Evolutionary conservation across 2,888 invertebrate species (phyloP), one percentile per base, ranked within the genome.

Genomic region (Phragmatobia fuliginosa): DNA sequence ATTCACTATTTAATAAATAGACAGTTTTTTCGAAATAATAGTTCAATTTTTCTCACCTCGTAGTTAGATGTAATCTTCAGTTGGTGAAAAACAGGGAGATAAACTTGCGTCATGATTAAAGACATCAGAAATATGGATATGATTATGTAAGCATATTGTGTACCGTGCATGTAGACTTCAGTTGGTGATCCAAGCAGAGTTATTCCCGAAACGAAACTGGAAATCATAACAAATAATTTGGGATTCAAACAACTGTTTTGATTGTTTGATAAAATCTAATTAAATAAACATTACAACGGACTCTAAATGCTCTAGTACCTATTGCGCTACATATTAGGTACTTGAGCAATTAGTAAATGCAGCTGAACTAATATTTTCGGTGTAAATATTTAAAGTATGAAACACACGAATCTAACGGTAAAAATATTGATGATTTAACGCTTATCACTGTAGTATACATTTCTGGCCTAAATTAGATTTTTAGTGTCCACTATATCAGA

Each of bases 141-240:
- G 18, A 96, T 91, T 16, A 97, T 96, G 84, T 96, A 97, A 2
- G 96, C 92, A 85, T 98, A 98, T 84, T 97, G 97, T 7, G 97
- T 97, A 4, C 98, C 98, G 83, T 97, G 97, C 80, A 97, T 97
- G 85, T 98, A 98, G 21, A 98, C 96, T 89, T 98, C 98, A 0
- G 97, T 97, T 1, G 98, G 98, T 14, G 97, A 96, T 5, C 98
- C 98, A 70, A 98, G 92, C 45, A 98, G 88, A 0, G 97, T 97
- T 76, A 98, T 97, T 2, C 97, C 97, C 21, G 97, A 97, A 71
- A 97, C 96, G 74, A 97, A 97, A 88, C 97, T 96, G 88, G 16
- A 62, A 66, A n/a, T 49, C 1, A 49, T 49, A 49, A 49, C 14
- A 49, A 33, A 32, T 2, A 21, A 32, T 31, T n/a, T 49, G 6